These are phyloP conservation scores for Uria aalge DNA, from an alignment of 2,113 vertebrate genomes.

Conservation along the genomic window DNA sequence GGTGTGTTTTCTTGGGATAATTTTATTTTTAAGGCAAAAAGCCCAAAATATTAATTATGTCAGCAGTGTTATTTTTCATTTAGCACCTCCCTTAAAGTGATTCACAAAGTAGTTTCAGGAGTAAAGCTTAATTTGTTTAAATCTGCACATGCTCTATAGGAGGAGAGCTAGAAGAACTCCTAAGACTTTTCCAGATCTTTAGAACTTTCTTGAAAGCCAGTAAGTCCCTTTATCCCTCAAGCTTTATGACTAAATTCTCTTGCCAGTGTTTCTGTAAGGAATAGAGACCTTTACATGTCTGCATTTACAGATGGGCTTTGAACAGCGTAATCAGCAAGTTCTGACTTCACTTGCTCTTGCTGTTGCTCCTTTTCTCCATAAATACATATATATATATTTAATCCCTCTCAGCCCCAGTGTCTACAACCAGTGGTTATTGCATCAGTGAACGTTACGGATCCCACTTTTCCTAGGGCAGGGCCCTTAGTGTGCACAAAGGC, in stretches of 20 bases:
- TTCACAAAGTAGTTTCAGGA: not conserved
- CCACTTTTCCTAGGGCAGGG: conserved; percentile 27
- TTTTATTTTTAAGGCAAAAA: not conserved
- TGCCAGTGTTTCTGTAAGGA: not conserved
- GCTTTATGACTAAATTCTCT: not conserved
- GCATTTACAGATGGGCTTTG: conserved; percentile 11
- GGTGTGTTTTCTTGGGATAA: not conserved
- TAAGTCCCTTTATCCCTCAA: not conserved
- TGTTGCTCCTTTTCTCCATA: not conserved
- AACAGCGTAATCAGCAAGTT: not conserved
- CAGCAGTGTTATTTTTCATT: not conserved
- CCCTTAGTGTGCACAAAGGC: conserved; percentile 15
- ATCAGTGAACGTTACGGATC: conserved; percentile 33
- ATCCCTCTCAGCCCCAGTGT: conserved; percentile 46
- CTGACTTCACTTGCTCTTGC: conserved; percentile 25
- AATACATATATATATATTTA: conserved; percentile 44
- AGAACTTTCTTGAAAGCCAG: not conserved
- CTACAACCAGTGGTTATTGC: conserved; percentile 55
- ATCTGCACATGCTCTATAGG: not conserved
- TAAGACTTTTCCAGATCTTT: not conserved
- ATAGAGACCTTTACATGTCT: not conserved
- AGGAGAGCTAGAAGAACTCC: not conserved
- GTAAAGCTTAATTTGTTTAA: not conserved
- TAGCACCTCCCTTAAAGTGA: not conserved
- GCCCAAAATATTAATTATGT: not conserved